Evolutionary conservation across 2,888 invertebrate genomes (phyloP).

Genomic region (Tipula unca): DNA sequence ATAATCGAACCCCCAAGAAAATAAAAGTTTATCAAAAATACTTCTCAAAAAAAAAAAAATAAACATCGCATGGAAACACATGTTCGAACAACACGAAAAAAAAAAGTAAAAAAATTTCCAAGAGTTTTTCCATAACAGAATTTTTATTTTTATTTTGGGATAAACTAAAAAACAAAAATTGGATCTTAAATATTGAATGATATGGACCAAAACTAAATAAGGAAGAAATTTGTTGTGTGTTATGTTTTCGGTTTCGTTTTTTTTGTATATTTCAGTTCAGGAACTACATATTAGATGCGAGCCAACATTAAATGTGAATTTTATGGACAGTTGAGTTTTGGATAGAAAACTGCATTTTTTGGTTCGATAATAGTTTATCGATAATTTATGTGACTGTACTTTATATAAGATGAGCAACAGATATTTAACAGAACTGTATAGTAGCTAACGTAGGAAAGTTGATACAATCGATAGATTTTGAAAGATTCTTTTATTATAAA

Average conservation of each 20-base stretch:
- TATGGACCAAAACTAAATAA: not conserved
- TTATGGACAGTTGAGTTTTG: not conserved
- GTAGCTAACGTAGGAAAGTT: no score
- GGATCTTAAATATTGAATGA: slow-evolving; percentile 14
- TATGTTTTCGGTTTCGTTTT: not conserved
- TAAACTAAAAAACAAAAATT: not conserved
- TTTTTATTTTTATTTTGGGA: not conserved
- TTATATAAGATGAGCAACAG: no score
- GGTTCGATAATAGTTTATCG: not conserved
- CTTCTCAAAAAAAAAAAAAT: not conserved
- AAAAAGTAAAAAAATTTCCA: not conserved
- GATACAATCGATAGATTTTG: no score
- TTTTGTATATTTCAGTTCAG: not conserved
- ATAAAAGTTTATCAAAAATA: not conserved
- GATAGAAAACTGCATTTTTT: not conserved
- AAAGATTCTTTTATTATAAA: no score
- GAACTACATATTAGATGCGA: not conserved
- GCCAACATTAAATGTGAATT: not conserved
- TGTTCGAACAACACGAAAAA: not conserved
- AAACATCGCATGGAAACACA: not conserved
- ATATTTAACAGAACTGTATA: no score
- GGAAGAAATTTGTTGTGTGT: not conserved
- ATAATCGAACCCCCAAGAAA: not conserved
- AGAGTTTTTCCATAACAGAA: not conserved
- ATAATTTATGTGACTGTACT: not conserved